Conservation (phyloP, 2,888 invertebrate species). For the Lampropteryx suffumata region DNA sequence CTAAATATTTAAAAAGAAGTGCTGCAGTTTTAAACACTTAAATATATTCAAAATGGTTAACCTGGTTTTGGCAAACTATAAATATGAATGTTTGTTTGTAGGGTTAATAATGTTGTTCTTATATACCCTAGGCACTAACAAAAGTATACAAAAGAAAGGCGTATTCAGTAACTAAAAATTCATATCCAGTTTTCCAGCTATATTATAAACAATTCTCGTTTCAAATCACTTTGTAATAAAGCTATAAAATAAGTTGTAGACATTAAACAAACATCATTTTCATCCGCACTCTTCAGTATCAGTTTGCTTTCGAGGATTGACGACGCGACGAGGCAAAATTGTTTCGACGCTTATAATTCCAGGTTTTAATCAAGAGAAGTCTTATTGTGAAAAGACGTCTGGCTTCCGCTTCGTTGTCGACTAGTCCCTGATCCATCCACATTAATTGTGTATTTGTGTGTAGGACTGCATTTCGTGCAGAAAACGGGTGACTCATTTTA, state of each 20-base stretch:
- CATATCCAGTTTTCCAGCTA: too few relatives aligned
- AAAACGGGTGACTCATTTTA: neutral
- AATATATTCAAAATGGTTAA: too few relatives aligned
- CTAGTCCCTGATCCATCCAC: constrained; percentile 50
- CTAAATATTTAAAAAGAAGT: too few relatives aligned
- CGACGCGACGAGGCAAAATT: constrained; percentile 61
- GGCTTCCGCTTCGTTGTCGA: constrained; percentile 50
- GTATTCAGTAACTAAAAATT: too few relatives aligned
- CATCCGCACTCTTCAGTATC: constrained; percentile 64
- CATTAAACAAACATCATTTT: constrained; percentile 42
- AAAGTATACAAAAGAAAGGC: too few relatives aligned
- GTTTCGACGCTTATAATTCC: constrained; percentile 77
- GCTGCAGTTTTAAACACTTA: too few relatives aligned
- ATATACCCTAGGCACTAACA: too few relatives aligned
- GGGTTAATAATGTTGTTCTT: too few relatives aligned
- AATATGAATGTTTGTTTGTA: too few relatives aligned
- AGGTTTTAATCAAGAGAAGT: constrained; percentile 76
- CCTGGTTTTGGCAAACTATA: too few relatives aligned
- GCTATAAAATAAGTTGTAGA: constrained; percentile 29
- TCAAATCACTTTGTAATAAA: neutral
- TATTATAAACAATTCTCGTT: constrained; percentile 12
- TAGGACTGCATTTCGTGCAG: constrained; percentile 36
- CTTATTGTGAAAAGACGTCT: constrained; percentile 53
- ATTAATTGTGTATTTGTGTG: constrained; percentile 59
- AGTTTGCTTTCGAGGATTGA: constrained; percentile 55